Base-by-base conservation (phyloP, 2,797 vertebrate species). In the Allobates femoralis region DNA sequence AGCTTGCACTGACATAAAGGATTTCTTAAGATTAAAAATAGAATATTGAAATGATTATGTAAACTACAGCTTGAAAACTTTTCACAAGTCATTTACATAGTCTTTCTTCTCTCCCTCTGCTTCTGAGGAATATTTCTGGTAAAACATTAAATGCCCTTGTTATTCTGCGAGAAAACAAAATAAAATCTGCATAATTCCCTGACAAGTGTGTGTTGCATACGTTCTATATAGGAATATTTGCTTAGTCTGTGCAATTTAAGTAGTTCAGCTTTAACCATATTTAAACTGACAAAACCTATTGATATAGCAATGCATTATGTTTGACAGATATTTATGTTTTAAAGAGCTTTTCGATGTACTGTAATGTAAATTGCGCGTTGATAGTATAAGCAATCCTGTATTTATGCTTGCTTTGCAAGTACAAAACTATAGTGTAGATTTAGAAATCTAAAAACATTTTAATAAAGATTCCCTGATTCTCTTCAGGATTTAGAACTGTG, bases 41-140 rank as follows among this genome's bases (percentile, higher is more conserved):
- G 86, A 85, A 80, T 30, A 80, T 84, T 64, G 15, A 80, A 88
- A 67, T 88, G 74, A 76, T 75, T 85, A 85, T 81, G 67, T 41
- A 88, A 88, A 81, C 78, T 87, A 73, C 83, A 60, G 82, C 78
- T 76, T 64, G 82, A 81, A 88, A 88, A 88, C 86, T 81, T 88
- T 85, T 80, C 82, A 53, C 82, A 88, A 87, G 82, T 56, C 83
- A 85, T 85, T 88, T 88, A 77, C 83, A 85, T 85, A 81, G 16
- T 51, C 55, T 62, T 80, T 83, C 32, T 78, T 67, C 19, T 85
- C 51, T 50, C 79, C 53, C 80, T 85, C 77, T 81, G 69, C 71
- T 81, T 88, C 67, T 37, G 60, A 81, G 55, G 69, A 85, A 75
- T 60, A 34, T 88, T 85, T 64, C 32, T 81, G 55, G 78, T 67